A percentile compares a stretch with the other conserved stretches of the same genome.
Evolutionary conservation across 2,113 vertebrate species (phyloP).

Genomic region (Origma solitaria): DNA sequence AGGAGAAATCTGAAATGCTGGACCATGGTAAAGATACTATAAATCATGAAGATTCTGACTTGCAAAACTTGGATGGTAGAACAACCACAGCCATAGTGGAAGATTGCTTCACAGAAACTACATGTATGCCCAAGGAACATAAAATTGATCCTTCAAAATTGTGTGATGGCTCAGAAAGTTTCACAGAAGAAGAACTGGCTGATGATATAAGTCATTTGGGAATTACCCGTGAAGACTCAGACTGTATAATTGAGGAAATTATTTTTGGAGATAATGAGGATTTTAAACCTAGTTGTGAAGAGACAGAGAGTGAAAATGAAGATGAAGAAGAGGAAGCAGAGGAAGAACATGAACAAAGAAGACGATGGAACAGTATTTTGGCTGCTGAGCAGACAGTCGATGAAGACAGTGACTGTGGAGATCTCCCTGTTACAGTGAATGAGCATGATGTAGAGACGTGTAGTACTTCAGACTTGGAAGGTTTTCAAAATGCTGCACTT

Average conservation of each 20-base stretch:
- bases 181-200: constrained; percentile 31
- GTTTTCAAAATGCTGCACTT: constrained; percentile 8
- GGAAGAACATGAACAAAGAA: neutral
- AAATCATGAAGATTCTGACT: neutral
- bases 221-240: constrained; percentile 66
- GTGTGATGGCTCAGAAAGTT: constrained; percentile 17
- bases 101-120: neutral
- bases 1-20: neutral
- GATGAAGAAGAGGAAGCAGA: constrained; percentile 53
- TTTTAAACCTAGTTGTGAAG: constrained; percentile 54
- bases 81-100: neutral
- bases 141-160: neutral
- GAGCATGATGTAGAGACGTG: constrained; percentile 57
- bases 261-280: constrained; percentile 63
- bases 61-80: neutral
- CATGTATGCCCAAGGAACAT: neutral
- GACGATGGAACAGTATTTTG: neutral
- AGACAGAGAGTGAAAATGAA: constrained; percentile 62
- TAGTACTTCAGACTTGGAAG: constrained; percentile 62
- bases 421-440: neutral
- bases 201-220: neutral
- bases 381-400: constrained; percentile 18
- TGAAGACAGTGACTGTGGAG: constrained; percentile 72
- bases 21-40: constrained; percentile 2
- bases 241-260: constrained; percentile 74